phyloP scores from a whole-genome alignment of 2,113 vertebrate species.

The Alligator mississippiensis region DNA sequence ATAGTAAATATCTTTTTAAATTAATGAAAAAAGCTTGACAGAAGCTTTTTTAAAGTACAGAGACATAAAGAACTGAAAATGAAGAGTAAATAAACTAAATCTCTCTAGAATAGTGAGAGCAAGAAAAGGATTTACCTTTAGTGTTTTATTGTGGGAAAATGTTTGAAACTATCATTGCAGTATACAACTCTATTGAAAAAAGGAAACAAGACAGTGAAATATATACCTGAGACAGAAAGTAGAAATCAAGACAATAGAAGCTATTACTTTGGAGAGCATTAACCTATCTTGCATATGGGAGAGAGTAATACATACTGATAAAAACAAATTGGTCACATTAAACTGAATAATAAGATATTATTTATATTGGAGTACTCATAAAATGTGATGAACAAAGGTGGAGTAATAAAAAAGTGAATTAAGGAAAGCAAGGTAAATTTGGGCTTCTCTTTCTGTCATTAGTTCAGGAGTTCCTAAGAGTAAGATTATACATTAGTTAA shows the following conservation, averaged over 20 bases:
- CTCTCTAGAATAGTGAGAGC: neutral
- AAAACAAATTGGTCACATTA: neutral
- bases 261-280: neutral
- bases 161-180: neutral
- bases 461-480: neutral
- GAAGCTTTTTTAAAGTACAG: neutral
- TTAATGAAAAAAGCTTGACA: neutral
- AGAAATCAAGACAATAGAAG: neutral
- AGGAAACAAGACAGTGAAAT: neutral
- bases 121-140: neutral
- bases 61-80: neutral
- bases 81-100: neutral
- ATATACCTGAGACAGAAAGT: neutral
- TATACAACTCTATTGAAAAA: neutral
- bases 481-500: too few species aligned
- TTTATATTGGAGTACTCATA: rapidly evolving
- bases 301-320: neutral
- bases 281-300: neutral
- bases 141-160: neutral
- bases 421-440: neutral
- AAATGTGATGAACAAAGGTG: neutral
- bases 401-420: neutral
- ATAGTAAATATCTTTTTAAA: neutral
- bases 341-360: neutral
- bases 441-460: neutral